These are phyloP conservation scores for Lasioglossum vierecki DNA, from an alignment of 2,888 invertebrate genomes.

Conservation along the genomic window DNA sequence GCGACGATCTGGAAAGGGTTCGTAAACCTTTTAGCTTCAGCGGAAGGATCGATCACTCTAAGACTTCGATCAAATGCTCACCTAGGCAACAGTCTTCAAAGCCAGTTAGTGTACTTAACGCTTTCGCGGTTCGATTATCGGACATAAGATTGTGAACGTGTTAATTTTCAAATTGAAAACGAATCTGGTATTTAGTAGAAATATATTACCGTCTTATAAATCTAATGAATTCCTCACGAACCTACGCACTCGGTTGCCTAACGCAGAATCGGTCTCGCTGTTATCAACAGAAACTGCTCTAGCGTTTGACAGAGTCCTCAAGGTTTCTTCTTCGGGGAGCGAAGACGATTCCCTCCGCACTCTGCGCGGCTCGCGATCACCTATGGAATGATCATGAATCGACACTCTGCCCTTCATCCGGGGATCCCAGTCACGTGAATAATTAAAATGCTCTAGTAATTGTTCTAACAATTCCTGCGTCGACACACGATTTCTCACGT, in stretches of 20 bases:
- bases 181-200: not conserved
- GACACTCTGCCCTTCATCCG: slow-evolving; percentile 28
- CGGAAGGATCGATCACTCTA: not conserved
- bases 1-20: not conserved
- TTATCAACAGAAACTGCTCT: not conserved
- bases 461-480: slow-evolving; percentile 18
- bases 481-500: not conserved
- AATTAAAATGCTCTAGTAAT: slow-evolving; percentile 47
- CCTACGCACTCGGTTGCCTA: not conserved
- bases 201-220: not conserved
- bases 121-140: not conserved
- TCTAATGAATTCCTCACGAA: not conserved
- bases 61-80: not conserved
- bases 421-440: slow-evolving; percentile 1
- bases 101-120: not conserved
- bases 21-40: not conserved
- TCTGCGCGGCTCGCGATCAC: slow-evolving; percentile 47
- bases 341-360: slow-evolving; percentile 15
- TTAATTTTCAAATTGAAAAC: not conserved
- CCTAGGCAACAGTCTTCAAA: not conserved
- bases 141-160: not conserved
- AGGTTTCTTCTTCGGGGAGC: slow-evolving; percentile 32
- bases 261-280: not conserved
- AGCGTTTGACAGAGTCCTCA: slow-evolving; percentile 27
- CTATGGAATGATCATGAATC: slow-evolving; percentile 53